These are phyloP conservation scores for Sebastes umbrosus DNA, from an alignment of 2,797 vertebrate genomes.

Conservation along the genomic window DNA sequence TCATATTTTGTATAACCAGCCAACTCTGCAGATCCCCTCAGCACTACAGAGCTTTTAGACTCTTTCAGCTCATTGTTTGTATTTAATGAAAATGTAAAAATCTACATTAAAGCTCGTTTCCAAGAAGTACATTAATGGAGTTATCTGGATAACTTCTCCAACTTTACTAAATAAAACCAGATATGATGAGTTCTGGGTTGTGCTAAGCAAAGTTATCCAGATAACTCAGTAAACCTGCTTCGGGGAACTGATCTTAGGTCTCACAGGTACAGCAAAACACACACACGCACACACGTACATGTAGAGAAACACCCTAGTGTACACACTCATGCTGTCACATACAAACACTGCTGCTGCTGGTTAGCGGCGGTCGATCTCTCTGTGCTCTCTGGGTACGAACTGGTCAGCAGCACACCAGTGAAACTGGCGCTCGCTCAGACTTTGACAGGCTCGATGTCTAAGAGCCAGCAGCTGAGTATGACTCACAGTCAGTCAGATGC, in stretches of 20 bases:
- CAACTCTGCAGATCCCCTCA: too few relatives aligned
- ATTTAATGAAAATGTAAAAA: not conserved
- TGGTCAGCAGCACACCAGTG: conserved; percentile 1
- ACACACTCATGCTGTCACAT: not conserved
- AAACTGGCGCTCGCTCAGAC: conserved; percentile 9
- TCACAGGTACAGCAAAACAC: not conserved
- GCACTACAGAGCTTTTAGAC: not conserved
- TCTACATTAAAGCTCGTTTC: not conserved
- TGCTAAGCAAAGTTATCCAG: not conserved
- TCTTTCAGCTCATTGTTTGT: not conserved
- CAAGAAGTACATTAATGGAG: not conserved
- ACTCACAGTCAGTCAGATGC: conserved; percentile 22
- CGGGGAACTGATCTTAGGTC: not conserved
- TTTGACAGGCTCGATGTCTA: conserved; percentile 41
- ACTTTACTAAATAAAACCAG: not conserved
- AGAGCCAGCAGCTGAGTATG: conserved; percentile 20
- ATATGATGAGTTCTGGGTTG: not conserved
- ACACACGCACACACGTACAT: not conserved
- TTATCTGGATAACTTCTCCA: not conserved
- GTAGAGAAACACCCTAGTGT: not conserved
- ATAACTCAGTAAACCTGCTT: not conserved
- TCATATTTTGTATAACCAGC: too few relatives aligned
- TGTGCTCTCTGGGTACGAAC: not conserved
- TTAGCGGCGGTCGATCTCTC: not conserved
- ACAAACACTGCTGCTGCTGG: not conserved